Evolutionary conservation across 1,140 invertebrate species (phyloP), one percentile per base, ranked within the genome.

Genomic region (Eriocheir sinensis): DNA sequence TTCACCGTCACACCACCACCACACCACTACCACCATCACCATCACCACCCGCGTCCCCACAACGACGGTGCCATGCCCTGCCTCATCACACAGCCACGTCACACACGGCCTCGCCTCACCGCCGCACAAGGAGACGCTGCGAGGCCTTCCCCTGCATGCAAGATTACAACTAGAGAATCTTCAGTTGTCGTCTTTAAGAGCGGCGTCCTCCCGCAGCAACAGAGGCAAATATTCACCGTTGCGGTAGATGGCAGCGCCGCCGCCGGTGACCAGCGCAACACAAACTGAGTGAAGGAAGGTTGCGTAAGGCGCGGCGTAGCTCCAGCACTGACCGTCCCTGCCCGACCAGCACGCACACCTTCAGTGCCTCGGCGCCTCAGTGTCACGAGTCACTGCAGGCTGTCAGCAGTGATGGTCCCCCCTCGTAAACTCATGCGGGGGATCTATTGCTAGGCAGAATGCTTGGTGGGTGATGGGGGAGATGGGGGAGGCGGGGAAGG

Each of bases 361-460:
- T 72, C n/a, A n/a, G n/a, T n/a, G n/a, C n/a, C n/a, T 6, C 9
- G 81, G 81, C 9, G 81, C 9, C n/a, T 34, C 41, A 30, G 4
- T 38, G 88, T 15, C 88, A 89, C 9, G 41, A 30, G 48, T 38
- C 30, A 44, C 27, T 41, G 41, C 32, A 36, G 30, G 21, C 21
- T 40, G 32, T 53, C 32, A 92, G 27, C 30, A 92, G 32, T 34
- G 27, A 21, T 21, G 2, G 2, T 30, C 27, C 32, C 79, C 17
- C 30, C 91, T 32, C 92, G 72, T 30, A 88, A 86, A 88, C 21
- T 72, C 12, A 79, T 72, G 40, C 40, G 44, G 79, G 36, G 48
- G n/a, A 40, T 38, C 91, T 92, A 85, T 94, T 89, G 60, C 93
- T 89, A 94, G 53, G 93, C 34, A 88, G 83, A 21, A 36, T 72